phyloP scores from a whole-genome alignment of 2,113 vertebrate species.

The Carollia perspicillata region DNA sequence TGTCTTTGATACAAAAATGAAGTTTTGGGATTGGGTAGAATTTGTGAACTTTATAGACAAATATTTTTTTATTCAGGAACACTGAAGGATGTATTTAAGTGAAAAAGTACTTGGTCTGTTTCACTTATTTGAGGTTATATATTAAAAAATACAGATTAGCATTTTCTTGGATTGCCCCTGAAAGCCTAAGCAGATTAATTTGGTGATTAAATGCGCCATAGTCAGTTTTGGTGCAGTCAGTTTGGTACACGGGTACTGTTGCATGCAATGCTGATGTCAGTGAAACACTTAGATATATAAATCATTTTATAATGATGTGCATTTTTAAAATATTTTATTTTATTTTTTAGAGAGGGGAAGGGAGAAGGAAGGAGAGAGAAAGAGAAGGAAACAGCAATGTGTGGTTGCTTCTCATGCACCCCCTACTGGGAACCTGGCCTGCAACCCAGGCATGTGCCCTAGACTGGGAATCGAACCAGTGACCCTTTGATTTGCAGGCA shows the following conservation, averaged over 20 bases:
- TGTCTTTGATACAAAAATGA: constrained; percentile 20
- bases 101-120: constrained; percentile 7
- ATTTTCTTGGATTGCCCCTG: neutral
- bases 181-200: constrained; percentile 34
- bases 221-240: neutral
- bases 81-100: neutral
- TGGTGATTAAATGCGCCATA: constrained; percentile 21
- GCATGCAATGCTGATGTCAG: neutral
- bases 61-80: constrained; percentile 14
- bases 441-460: too few relatives aligned
- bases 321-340: neutral
- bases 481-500: too few relatives aligned
- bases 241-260: neutral
- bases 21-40: neutral
- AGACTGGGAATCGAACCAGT: too few relatives aligned
- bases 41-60: constrained; percentile 17
- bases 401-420: too few relatives aligned
- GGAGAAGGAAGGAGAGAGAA: too few relatives aligned
- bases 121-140: constrained; percentile 18
- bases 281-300: neutral
- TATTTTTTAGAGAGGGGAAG: too few relatives aligned
- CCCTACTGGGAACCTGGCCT: too few relatives aligned
- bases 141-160: neutral
- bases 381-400: too few relatives aligned
- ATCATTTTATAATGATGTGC: constrained; percentile 1